These are phyloP conservation scores for Tetrao urogallus DNA, from an alignment of 2,113 vertebrate species.

Conservation along the genomic window DNA sequence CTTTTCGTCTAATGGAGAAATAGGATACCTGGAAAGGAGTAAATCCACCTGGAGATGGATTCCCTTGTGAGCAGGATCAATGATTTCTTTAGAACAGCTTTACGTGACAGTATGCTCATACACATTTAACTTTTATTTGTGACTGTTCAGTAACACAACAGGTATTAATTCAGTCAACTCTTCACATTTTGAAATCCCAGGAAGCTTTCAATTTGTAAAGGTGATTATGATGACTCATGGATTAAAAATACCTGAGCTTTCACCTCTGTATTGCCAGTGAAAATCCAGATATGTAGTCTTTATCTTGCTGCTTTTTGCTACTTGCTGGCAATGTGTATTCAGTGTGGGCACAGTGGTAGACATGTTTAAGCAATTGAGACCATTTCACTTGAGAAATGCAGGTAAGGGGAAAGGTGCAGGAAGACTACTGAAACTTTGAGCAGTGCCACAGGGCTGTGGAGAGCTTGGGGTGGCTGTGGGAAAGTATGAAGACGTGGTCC, in stretches of 20 bases:
- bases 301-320: fast-evolving
- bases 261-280: neutral
- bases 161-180: neutral
- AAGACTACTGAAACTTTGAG: neutral
- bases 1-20: neutral
- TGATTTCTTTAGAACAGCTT: neutral
- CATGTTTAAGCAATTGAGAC: neutral
- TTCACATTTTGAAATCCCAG: neutral
- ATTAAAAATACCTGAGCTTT: conserved; percentile 1
- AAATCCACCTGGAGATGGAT: neutral
- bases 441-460: neutral
- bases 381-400: neutral
- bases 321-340: neutral
- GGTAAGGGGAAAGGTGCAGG: neutral
- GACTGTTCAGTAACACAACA: neutral
- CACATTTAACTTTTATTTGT: neutral
- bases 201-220: neutral
- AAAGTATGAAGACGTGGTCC: neutral
- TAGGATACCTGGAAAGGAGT: neutral
- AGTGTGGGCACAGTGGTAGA: neutral
- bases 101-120: neutral
- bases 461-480: neutral
- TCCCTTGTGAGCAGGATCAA: neutral
- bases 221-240: neutral
- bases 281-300: neutral